Evolutionary conservation across 2,888 invertebrate genomes (phyloP).

Genomic region (Criorhina ranunculi): DNA sequence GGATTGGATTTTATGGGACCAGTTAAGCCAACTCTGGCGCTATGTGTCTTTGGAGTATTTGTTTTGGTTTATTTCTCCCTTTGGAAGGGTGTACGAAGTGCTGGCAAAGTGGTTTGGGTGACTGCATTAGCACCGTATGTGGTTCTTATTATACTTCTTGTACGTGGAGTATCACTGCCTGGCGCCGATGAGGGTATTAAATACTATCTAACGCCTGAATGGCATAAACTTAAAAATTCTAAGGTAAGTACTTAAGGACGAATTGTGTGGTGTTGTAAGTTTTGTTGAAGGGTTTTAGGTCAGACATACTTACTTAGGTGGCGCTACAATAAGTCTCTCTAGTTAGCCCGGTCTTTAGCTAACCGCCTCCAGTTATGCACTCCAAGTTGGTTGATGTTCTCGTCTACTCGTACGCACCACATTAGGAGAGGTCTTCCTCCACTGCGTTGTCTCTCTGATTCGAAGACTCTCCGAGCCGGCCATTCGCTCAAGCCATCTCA

Average conservation of each 20-base stretch:
- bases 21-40: slow-evolving; percentile 94
- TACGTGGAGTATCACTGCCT: slow-evolving; percentile 93
- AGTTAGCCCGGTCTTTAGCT: no score
- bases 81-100: slow-evolving; percentile 97
- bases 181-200: slow-evolving; percentile 94
- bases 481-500: no score
- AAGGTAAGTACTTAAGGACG: slow-evolving; percentile 89
- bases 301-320: no score
- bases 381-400: no score
- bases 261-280: no score
- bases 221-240: slow-evolving; percentile 92
- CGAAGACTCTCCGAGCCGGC: no score
- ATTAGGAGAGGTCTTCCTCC: no score
- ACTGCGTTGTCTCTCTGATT: no score
- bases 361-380: no score
- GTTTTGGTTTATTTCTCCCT: slow-evolving; percentile 97
- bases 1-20: slow-evolving; percentile 95
- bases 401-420: no score
- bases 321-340: no score
- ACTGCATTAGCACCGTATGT: slow-evolving; percentile 97
- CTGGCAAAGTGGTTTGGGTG: slow-evolving; percentile 98
- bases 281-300: no score
- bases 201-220: slow-evolving; percentile 95
- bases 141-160: slow-evolving; percentile 93
- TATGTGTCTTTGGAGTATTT: slow-evolving; percentile 96